Evolutionary conservation across 2,797 vertebrate species (phyloP), one percentile per base, ranked within the genome.

Genomic region (Mus caroli): DNA sequence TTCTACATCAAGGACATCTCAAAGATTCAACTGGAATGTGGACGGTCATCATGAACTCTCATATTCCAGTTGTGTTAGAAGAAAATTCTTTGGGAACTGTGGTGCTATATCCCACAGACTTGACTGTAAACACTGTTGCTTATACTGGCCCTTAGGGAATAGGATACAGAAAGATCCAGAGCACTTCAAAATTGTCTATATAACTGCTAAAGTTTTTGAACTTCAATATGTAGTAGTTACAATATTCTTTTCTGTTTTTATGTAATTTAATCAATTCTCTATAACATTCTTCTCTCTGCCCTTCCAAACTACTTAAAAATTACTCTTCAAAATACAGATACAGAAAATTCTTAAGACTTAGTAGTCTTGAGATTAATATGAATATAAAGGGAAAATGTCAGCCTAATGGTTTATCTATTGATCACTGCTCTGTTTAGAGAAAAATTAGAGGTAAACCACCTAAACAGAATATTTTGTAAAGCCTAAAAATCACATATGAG

Each of bases 31-130:
- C 19, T 54, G 54, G 54, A 54, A 54, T 56, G 24, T 19, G 9
- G 26, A 37, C 11, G 5, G 52, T 56, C 85, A 43, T 75, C n/a
- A 75, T 56, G n/a, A 73, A 73, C 50, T 73, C 14, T 86, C n/a
- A 40, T 12, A 56, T 58, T 75, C n/a, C n/a, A 56, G 52, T 56
- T 31, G 71, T 37, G 9, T 28, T 76, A 56, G 20, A 43, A 82
- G 75, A 76, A 84, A 88, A 86, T n/a, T 46, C 40, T 91, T 71
- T 89, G n/a, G 56, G 22, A 94, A 85, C 43, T 82, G 26, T 79
- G n/a, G 71, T 78, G 37, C 67, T 80, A 28, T 40, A 9, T 85
- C 24, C 64, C 78, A 85, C 52, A 83, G 75, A 85, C n/a, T 80
- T 85, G 85, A 4, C 46, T 91, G n/a, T 31, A 79, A 88, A 93